Evolutionary conservation across 2,113 vertebrate species (phyloP), one percentile per base, ranked within the genome.

Genomic region (Chelonoidis abingdonii): DNA sequence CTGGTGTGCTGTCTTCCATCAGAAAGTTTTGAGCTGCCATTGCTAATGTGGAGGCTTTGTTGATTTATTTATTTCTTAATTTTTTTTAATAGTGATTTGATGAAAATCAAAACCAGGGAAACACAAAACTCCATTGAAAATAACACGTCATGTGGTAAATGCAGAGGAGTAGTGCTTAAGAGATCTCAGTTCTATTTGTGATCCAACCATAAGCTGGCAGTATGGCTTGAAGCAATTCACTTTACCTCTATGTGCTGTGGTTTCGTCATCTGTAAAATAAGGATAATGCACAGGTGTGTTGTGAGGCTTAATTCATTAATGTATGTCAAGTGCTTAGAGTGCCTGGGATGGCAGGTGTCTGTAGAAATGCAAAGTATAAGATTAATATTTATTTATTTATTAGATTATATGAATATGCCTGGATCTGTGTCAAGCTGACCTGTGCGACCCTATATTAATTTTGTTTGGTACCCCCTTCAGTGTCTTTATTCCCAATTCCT

Each of bases 1-100:
- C 81, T 13, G 2, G 75, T 86, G n/a, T 29, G 31, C 62, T 53
- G 21, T 38, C 78, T 96, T 96, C 94, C 89, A 69, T 93, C 87
- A 90, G 50, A 88, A 35, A 90, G 88, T 89, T 88, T 89, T 89
- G 95, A 95, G 47, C 86, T 92, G 83, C 86, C 57, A 21, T 83
- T 86, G 59, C 84, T 95, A 90, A 83, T 94, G 0, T 0, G 65
- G 86, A 1, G 0, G 31, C 65, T 92, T 93, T 97, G 49, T 92
- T 96, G 47, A 72, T 89, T 93, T 87, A 10, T 49, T 47, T 47
- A 10, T 90, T 95, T 25, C 31, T 49, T 17, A 49, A 49, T 50
- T 50, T 49, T 72, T 86, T 49, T 12, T 24, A n/a, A n/a, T 22
- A 38, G 24, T 90, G 80, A 91, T 93, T 84, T 62, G 93, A 84